Conservation (phyloP, 2,888 invertebrate genomes). For the Galeruca laticollis region DNA sequence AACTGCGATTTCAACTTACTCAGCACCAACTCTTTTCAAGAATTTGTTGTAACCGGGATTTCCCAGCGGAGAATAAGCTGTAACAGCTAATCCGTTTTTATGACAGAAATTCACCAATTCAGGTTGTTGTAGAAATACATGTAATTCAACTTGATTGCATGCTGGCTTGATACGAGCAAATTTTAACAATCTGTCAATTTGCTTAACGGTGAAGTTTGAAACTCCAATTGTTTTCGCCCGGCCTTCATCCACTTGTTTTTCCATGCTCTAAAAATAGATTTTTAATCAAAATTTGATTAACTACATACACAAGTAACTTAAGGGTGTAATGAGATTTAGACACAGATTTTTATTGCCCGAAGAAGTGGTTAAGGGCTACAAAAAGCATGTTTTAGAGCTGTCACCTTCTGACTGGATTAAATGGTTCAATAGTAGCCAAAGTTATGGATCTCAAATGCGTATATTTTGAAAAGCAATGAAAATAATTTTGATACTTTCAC, state of each 20-base stretch:
- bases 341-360: no score
- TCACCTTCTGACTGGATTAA: no score
- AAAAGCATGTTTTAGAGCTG: no score
- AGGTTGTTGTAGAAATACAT: conserved; percentile 68
- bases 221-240: conserved; percentile 81
- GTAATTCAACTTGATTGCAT: conserved; percentile 76
- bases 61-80: conserved; percentile 69
- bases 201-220: conserved; percentile 81
- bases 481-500: no score
- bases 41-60: conserved; percentile 63
- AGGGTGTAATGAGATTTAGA: no score
- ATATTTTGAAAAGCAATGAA: no score
- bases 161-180: conserved; percentile 73
- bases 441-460: no score
- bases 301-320: no score
- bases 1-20: conserved; percentile 34
- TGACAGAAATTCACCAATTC: conserved; percentile 66
- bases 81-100: conserved; percentile 65
- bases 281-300: no score
- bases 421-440: no score
- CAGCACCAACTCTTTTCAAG: conserved; percentile 27
- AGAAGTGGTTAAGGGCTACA: no score
- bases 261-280: conserved; percentile 68
- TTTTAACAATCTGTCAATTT: conserved; percentile 74
- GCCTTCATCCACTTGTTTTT: conserved; percentile 75